Conservation (phyloP, 2,797 vertebrate genomes). For the Corythornis leucogaster region DNA sequence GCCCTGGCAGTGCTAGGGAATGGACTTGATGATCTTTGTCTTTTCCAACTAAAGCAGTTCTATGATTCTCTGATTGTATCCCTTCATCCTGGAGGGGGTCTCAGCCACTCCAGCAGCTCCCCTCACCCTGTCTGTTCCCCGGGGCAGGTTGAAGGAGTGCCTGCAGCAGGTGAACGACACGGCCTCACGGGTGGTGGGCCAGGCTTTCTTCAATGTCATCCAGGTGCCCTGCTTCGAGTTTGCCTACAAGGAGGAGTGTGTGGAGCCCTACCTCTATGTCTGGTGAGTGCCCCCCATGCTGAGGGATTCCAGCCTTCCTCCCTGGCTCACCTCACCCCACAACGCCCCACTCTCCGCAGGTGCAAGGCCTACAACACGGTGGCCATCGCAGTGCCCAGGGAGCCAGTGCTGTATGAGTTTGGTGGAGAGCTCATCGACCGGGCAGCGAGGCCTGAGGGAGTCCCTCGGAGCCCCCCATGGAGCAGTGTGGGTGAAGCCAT, state of each 20-base stretch:
- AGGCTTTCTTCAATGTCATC: constrained; percentile 92
- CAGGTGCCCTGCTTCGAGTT: constrained; percentile 90
- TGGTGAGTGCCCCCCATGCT: constrained; percentile 82
- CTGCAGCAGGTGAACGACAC: constrained; percentile 87
- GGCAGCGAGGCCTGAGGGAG: constrained; percentile 55
- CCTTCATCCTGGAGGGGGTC: neutral
- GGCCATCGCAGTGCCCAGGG: constrained; percentile 83
- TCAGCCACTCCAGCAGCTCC: neutral
- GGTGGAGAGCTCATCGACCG: constrained; percentile 86
- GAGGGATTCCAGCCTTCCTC: accelerated
- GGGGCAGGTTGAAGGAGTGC: constrained; percentile 84
- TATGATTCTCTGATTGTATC: neutral
- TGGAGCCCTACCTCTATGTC: constrained; percentile 90
- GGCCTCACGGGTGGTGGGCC: constrained; percentile 86
- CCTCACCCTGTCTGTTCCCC: neutral
- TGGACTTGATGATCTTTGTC: neutral
- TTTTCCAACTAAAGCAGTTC: neutral
- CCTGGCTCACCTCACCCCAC: accelerated
- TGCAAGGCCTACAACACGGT: constrained; percentile 87
- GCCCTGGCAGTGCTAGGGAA: neutral
- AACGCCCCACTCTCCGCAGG: constrained; percentile 59
- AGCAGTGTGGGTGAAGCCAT: accelerated
- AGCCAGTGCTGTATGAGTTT: constrained; percentile 87
- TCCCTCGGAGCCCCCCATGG: neutral
- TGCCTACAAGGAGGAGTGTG: constrained; percentile 85